These are phyloP conservation scores for Astreopora myriophthalma DNA, from an alignment of 64 coral and sea anemone genomes.

Conservation along the genomic window DNA sequence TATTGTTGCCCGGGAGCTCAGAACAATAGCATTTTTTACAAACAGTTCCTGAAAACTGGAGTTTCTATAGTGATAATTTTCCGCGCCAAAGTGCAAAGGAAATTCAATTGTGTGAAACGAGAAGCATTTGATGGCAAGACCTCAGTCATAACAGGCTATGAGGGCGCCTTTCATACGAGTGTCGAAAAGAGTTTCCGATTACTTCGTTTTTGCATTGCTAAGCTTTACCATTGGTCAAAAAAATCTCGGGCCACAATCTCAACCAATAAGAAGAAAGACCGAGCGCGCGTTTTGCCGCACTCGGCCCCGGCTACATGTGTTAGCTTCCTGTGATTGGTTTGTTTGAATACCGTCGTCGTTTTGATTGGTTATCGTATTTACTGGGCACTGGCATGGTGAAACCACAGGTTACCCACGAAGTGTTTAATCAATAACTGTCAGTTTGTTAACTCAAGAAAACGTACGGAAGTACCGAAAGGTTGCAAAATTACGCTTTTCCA, in stretches of 20 bases:
- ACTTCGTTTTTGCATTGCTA: neutral
- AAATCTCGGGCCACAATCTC: neutral
- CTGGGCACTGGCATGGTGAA: too few relatives aligned
- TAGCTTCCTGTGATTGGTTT: neutral
- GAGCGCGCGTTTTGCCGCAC: too few relatives aligned
- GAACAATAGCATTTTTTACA: neutral
- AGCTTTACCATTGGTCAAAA: neutral
- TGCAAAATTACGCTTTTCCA: too few relatives aligned
- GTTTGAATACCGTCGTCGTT: neutral
- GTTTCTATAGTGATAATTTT: neutral
- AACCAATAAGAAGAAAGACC: neutral
- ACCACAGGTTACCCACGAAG: neutral
- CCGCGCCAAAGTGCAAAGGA: too few relatives aligned
- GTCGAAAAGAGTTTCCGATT: neutral
- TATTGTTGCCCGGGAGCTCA: neutral
- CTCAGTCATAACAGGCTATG: too few relatives aligned
- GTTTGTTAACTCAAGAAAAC: too few relatives aligned
- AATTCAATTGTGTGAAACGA: neutral
- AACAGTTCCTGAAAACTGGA: neutral
- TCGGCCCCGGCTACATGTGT: neutral
- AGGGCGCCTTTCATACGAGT: neutral
- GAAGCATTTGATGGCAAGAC: neutral
- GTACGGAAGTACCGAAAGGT: too few relatives aligned
- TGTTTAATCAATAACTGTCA: neutral
- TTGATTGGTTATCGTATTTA: too few relatives aligned